A percentile compares a stretch with the other conserved stretches of the same genome.
phyloP scores from a whole-genome alignment of 1,140 invertebrate species.

The Andricus grossulariae region DNA sequence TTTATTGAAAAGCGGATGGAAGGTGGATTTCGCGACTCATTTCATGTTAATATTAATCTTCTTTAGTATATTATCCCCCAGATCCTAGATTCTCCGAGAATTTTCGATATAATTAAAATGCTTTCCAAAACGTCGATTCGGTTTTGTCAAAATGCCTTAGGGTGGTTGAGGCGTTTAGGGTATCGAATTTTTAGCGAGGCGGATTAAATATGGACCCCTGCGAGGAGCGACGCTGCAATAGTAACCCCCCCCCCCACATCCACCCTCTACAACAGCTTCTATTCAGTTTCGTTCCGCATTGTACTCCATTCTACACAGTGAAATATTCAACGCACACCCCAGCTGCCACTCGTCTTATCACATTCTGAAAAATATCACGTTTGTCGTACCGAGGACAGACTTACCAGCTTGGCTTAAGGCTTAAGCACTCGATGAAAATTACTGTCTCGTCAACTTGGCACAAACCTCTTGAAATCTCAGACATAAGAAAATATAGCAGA shows the following conservation, averaged over 20 bases:
- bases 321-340: conserved; percentile 68
- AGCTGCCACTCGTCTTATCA: conserved; percentile 65
- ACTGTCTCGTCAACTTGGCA: conserved; percentile 18
- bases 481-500: not conserved
- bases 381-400: conserved; percentile 34
- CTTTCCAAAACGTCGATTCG: not conserved
- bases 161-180: not conserved
- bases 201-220: conserved; percentile 66
- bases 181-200: conserved; percentile 37
- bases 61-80: no score
- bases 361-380: conserved; percentile 58
- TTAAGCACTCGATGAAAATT: conserved; percentile 33
- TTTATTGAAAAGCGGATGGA: no score
- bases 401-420: conserved; percentile 38
- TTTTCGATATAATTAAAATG: not conserved
- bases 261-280: conserved; percentile 42
- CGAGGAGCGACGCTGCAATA: conserved; percentile 38
- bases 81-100: no score
- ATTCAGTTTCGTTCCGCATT: conserved; percentile 47
- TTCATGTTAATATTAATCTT: no score
- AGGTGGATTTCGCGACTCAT: no score
- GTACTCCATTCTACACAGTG: conserved; percentile 52
- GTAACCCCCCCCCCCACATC: conserved; percentile 37
- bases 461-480: conserved; percentile 1
- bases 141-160: not conserved